phyloP scores from a whole-genome alignment of 2,113 vertebrate genomes.

The mouse (Mus musculus) region DNA sequence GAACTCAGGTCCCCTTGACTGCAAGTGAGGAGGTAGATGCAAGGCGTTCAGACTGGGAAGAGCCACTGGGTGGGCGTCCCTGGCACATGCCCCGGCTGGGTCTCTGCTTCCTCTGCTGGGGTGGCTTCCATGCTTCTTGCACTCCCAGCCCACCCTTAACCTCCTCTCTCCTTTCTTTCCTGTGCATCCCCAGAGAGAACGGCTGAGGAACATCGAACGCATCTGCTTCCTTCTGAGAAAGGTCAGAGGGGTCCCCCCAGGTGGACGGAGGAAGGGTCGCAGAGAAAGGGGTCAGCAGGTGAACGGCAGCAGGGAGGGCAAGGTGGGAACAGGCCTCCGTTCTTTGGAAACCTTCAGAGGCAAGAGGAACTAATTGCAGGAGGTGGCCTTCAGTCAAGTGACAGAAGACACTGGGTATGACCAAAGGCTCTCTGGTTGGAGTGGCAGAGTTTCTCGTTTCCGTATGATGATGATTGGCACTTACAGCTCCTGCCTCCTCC shows the following conservation, averaged over 20 bases:
- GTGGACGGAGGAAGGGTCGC: not conserved
- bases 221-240: constrained; percentile 98
- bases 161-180: constrained; percentile 48
- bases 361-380: constrained; percentile 53
- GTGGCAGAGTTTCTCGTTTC: constrained; percentile 55
- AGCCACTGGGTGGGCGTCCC: not conserved
- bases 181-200: constrained; percentile 90
- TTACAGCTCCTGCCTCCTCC: not conserved
- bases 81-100: not conserved
- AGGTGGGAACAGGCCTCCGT: not conserved
- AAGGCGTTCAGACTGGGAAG: not conserved
- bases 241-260: constrained; percentile 85
- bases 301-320: not conserved
- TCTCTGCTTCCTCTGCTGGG: not conserved
- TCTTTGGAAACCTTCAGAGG: constrained; percentile 64
- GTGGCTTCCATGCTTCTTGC: rapidly evolving
- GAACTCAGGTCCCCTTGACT: not conserved
- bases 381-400: constrained; percentile 37
- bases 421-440: not conserved
- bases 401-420: constrained; percentile 51
- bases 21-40: not conserved
- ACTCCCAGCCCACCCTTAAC: not conserved
- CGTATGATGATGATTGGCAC: not conserved
- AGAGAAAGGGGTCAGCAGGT: not conserved
- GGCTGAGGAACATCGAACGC: constrained; percentile 97